Percentiles rank a stretch among this genome's conserved stretches.
Evolutionary conservation across 2,888 invertebrate genomes (phyloP).

Genomic region (Orchesella flavescens): DNA sequence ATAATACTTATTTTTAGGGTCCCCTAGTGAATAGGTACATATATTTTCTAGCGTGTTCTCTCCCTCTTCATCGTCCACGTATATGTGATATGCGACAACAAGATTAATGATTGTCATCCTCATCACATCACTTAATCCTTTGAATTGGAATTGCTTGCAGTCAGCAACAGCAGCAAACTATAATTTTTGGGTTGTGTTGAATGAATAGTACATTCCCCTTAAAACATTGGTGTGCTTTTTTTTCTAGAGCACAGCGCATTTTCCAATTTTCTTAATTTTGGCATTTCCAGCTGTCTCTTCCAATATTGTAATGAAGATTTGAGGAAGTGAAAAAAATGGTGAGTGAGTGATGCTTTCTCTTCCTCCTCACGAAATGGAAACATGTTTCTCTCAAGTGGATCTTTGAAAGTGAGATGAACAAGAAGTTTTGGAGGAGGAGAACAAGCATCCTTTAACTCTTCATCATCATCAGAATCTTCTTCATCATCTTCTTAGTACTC

Average conservation of each 20-base stretch:
- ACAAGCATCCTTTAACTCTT: background rate
- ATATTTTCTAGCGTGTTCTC: background rate
- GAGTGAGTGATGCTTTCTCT: slow-evolving; percentile 52
- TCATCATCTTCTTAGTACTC: background rate
- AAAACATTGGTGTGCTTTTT: background rate
- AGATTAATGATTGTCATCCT: slow-evolving; percentile 72
- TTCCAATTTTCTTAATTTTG: slow-evolving; percentile 34
- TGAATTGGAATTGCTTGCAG: slow-evolving; percentile 69
- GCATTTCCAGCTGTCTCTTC: slow-evolving; percentile 17
- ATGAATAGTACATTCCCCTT: no score
- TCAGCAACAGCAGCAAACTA: slow-evolving; percentile 53
- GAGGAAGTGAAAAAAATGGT: slow-evolving; percentile 15
- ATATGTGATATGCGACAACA: slow-evolving; percentile 66
- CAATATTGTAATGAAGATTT: slow-evolving; percentile 22
- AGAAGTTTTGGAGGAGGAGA: background rate
- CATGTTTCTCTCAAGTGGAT: background rate
- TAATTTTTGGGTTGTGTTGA: slow-evolving; percentile 10
- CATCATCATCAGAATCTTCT: background rate
- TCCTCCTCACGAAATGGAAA: slow-evolving; percentile 1
- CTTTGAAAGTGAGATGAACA: background rate
- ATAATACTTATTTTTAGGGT: background rate
- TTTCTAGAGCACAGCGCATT: slow-evolving; percentile 11
- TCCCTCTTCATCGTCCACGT: background rate
- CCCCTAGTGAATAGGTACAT: no score
- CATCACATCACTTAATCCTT: slow-evolving; percentile 72